phyloP scores from a whole-genome alignment of 2,113 vertebrate genomes.

The Myiozetetes cayanensis region DNA sequence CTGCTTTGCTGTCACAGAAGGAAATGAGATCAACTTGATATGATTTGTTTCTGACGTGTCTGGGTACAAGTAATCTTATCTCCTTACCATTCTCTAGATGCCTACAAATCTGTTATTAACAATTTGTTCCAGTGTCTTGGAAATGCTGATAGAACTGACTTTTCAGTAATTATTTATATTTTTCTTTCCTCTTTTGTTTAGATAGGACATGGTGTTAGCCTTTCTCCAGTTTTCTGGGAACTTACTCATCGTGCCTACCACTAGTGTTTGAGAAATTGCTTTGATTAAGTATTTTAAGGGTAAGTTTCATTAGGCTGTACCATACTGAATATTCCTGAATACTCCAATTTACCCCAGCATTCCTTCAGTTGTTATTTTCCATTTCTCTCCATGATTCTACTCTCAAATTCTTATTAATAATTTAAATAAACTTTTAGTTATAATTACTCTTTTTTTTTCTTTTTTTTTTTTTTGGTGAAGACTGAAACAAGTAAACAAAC shows the following conservation, averaged over 20 bases:
- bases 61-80: not conserved
- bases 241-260: not conserved
- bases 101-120: not conserved
- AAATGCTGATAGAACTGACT: not conserved
- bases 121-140: not conserved
- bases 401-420: not conserved
- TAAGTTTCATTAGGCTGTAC: not conserved
- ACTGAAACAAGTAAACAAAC: not conserved
- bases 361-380: not conserved
- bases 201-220: not conserved
- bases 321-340: not conserved
- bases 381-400: not conserved
- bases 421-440: not conserved
- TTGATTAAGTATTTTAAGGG: not conserved
- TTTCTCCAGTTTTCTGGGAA: not conserved
- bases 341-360: not conserved
- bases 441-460: not conserved
- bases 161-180: not conserved
- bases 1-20: conserved; percentile 1
- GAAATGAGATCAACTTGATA: conserved; percentile 29
- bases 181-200: not conserved
- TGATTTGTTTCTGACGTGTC: not conserved
- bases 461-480: not conserved
- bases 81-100: not conserved
- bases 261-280: not conserved